These are phyloP conservation scores for Ophion obscuratus DNA, from an alignment of 2,888 invertebrate genomes.

Conservation along the genomic window DNA sequence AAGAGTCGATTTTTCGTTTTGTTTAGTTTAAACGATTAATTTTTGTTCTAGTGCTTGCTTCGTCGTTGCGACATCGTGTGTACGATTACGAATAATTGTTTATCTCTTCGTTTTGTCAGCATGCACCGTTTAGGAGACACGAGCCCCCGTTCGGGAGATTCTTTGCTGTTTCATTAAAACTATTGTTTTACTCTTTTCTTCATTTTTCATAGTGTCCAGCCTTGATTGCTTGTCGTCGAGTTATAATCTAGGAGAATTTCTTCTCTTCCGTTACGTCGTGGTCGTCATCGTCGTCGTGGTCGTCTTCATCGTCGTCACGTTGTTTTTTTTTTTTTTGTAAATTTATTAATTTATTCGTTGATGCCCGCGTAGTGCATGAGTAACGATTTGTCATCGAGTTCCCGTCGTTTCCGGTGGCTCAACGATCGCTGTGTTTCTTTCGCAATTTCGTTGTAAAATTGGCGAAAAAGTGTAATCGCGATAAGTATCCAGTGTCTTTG, in stretches of 20 bases:
- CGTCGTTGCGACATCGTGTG: not conserved
- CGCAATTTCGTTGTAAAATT: constrained; percentile 33
- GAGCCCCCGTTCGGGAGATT: no score
- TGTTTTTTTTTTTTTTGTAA: constrained; percentile 18
- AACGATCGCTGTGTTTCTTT: constrained; percentile 19
- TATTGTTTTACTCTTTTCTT: not conserved
- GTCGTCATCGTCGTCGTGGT: constrained; percentile 27
- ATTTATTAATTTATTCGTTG: not conserved
- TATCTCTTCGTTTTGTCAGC: constrained; percentile 16
- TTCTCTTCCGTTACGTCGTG: not conserved
- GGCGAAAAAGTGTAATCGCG: not conserved
- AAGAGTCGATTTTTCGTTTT: not conserved
- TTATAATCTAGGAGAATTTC: not conserved
- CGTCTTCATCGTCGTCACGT: constrained; percentile 30
- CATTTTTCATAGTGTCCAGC: not conserved
- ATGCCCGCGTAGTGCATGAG: constrained; percentile 58
- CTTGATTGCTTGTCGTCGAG: not conserved
- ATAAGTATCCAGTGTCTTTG: not conserved
- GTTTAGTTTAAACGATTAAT: not conserved
- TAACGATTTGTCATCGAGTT: constrained; percentile 5
- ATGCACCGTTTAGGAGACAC: constrained; percentile 34
- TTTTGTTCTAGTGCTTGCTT: constrained; percentile 43
- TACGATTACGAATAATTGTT: not conserved
- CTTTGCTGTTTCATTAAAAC: not conserved
- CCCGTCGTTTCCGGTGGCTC: constrained; percentile 1